These are phyloP conservation scores for Leuciscus idus DNA, from an alignment of 2,113 vertebrate species.

Conservation along the genomic window DNA sequence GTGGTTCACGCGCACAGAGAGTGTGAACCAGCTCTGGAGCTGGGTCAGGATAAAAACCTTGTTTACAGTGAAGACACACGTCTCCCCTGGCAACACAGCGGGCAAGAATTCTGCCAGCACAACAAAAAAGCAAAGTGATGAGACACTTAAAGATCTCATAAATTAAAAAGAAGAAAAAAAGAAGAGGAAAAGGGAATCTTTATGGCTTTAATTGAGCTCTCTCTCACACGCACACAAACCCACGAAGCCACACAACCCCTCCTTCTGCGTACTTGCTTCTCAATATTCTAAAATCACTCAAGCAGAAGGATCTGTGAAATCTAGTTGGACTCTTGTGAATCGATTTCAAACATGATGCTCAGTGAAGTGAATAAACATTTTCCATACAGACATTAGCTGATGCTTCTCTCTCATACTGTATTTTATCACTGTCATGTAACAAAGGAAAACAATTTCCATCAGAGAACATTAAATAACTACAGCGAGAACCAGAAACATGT, in stretches of 20 bases:
- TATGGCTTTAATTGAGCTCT: neutral
- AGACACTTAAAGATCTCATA: slow-evolving; percentile 12
- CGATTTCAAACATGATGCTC: slow-evolving; percentile 16
- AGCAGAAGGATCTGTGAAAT: slow-evolving; percentile 22
- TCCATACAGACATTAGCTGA: slow-evolving; percentile 19
- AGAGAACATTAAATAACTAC: slow-evolving; percentile 12
- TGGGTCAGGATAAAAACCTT: slow-evolving; percentile 43
- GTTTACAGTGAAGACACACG: slow-evolving; percentile 32
- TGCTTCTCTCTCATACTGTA: slow-evolving; percentile 10
- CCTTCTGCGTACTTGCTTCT: slow-evolving; percentile 18
- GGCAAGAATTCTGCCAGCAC: slow-evolving; percentile 4
- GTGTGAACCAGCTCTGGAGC: slow-evolving; percentile 26
- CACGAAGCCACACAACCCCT: neutral
- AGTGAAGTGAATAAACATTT: slow-evolving; percentile 28
- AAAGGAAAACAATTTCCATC: slow-evolving; percentile 9
- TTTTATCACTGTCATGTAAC: slow-evolving; percentile 40
- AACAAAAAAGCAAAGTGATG: slow-evolving; percentile 30
- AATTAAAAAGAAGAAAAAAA: neutral
- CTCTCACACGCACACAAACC: neutral
- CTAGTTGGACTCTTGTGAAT: slow-evolving; percentile 40
- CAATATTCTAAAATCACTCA: slow-evolving; percentile 28
- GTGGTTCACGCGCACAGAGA: slow-evolving; percentile 34
- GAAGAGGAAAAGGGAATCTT: neutral
- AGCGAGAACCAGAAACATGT: neutral
- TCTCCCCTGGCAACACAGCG: slow-evolving; percentile 34